These are phyloP conservation scores for Nymphalis io DNA, from an alignment of 1,140 invertebrate species.

Conservation along the genomic window DNA sequence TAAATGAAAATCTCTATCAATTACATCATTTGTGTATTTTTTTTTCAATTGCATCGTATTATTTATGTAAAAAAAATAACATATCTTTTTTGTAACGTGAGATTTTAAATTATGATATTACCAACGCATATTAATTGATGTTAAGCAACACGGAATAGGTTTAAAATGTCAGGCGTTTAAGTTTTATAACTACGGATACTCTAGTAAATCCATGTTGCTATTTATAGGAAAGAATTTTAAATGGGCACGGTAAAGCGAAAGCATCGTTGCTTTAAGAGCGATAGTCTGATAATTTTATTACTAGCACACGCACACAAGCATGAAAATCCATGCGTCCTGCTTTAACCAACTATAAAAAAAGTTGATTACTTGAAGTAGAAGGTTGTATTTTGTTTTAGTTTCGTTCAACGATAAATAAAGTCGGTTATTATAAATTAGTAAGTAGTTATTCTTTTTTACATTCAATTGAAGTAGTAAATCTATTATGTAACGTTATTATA, in stretches of 20 bases:
- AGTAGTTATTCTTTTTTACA: too few species aligned
- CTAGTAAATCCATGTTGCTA: conserved; percentile 12
- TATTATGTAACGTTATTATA: too few species aligned
- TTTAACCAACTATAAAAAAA: conserved; percentile 1
- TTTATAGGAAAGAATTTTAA: conserved; percentile 33
- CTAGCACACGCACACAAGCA: conserved; percentile 6
- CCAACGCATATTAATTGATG: neutral
- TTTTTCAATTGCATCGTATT: conserved; percentile 1
- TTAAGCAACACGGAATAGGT: conserved; percentile 1
- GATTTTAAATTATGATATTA: neutral
- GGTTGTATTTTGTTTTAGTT: too few species aligned
- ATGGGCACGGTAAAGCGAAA: conserved; percentile 21
- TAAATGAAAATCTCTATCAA: too few species aligned
- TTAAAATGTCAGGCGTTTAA: conserved; percentile 12
- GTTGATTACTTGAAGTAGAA: neutral
- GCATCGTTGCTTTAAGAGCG: conserved; percentile 16
- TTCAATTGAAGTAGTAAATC: too few species aligned
- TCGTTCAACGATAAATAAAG: too few species aligned
- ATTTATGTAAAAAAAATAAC: neutral
- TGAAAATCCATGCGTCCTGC: neutral
- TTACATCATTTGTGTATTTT: too few species aligned
- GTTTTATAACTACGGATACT: conserved; percentile 8
- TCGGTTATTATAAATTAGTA: too few species aligned
- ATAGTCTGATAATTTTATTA: conserved; percentile 23
- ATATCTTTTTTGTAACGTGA: neutral